Evolutionary conservation across 2,797 vertebrate genomes (phyloP), one percentile per base, ranked within the genome.

Genomic region (Menidia menidia): DNA sequence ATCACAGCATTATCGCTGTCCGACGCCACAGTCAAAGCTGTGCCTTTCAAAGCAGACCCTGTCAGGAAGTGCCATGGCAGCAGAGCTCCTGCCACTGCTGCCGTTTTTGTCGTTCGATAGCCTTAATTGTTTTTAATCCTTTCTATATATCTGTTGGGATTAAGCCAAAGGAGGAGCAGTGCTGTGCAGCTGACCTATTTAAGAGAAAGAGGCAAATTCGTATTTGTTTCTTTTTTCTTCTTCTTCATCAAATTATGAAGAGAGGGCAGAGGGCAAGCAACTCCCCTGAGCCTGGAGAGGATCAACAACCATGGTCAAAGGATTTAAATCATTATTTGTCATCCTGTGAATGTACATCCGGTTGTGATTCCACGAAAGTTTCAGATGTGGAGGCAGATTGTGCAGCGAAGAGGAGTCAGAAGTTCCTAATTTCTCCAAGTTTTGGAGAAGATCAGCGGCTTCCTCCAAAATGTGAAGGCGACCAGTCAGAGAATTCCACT

Each of bases 1-100:
- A 91, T 86, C 83, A 81, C 78, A 68, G 69, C 86, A 64, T 92
- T 87, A 92, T 92, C 83, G 68, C 83, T 87, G 89, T 85, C 85
- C 82, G 71, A 83, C 80, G 87, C 83, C 71, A 54, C 68, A 83
- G 69, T 80, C 74, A 82, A 67, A 86, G 81, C 86, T 73, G 82
- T 69, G 87, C 84, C 81, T 83, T 77, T 81, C 72, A 54, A 80
- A 87, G 88, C 89, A 65, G 68, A 86, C 84, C 87, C 86, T 88
- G 89, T 88, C 85, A 89, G 81, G 84, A 89, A 70, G 75, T 75
- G 77, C 81, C 86, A 83, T 73, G 80, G 68, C 80, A 78, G 68
- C 71, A 76, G 83, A 78, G 88, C 73, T 68, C 75, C 71, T 67
- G 74, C 57, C 3, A 73, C 63, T 64, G 60, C 32, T 72, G 56